These are phyloP conservation scores for Malthinus seriepunctatus DNA, from an alignment of 2,888 invertebrate genomes.

Conservation along the genomic window DNA sequence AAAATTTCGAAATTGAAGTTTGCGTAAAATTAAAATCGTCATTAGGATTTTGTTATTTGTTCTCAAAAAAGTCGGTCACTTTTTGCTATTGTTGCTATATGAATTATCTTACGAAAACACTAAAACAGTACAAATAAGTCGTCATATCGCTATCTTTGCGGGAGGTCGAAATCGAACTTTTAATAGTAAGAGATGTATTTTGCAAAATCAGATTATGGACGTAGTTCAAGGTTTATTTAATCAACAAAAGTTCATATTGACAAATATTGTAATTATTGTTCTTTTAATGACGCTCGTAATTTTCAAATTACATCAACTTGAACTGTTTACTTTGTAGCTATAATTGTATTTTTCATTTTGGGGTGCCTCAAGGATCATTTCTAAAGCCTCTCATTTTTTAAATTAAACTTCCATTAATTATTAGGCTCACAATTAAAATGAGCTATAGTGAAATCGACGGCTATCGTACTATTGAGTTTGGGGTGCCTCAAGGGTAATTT, in stretches of 20 bases:
- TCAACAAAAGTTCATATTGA: neutral
- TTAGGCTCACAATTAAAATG: too few species aligned
- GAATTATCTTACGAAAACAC: neutral
- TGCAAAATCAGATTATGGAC: neutral
- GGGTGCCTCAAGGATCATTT: too few species aligned
- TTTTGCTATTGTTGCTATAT: neutral
- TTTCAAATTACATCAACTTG: neutral
- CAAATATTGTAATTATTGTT: neutral
- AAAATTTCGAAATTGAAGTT: too few species aligned
- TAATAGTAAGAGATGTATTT: neutral
- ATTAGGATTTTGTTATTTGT: neutral
- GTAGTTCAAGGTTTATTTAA: neutral
- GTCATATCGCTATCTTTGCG: neutral
- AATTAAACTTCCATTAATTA: too few species aligned
- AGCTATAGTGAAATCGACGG: too few species aligned
- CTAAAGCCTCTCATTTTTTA: too few species aligned
- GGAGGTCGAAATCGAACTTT: constrained; percentile 1
- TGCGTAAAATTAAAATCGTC: neutral
- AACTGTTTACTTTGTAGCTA: too few species aligned
- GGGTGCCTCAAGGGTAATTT: too few species aligned
- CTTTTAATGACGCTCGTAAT: too few species aligned
- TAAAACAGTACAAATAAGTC: neutral
- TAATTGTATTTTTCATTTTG: too few species aligned
- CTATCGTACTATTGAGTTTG: too few species aligned
- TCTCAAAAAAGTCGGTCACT: neutral